phyloP scores from a whole-genome alignment of 2,888 invertebrate species.

The Plagodis dolabraria region DNA sequence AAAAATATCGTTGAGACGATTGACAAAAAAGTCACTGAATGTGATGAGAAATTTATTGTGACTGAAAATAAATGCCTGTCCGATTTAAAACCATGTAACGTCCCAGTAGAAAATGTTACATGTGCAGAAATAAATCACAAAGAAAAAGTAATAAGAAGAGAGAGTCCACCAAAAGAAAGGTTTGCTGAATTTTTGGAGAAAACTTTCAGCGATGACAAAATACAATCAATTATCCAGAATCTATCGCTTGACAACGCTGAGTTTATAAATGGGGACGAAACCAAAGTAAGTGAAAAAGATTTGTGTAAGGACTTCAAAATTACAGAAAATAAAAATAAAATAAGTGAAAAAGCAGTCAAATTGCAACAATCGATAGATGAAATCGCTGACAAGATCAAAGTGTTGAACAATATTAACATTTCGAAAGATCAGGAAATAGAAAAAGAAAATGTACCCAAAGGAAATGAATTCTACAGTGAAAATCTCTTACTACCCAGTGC shows the following conservation, averaged over 20 bases:
- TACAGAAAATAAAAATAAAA: slow-evolving; percentile 37
- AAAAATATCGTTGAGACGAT: neutral
- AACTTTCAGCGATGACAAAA: slow-evolving; percentile 75
- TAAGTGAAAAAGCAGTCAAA: slow-evolving; percentile 55
- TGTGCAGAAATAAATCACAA: slow-evolving; percentile 43
- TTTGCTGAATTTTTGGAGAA: slow-evolving; percentile 76
- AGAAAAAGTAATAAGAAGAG: slow-evolving; percentile 55
- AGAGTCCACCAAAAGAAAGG: slow-evolving; percentile 77
- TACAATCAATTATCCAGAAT: slow-evolving; percentile 76
- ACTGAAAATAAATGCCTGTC: slow-evolving; percentile 4
- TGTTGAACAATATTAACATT: slow-evolving; percentile 44
- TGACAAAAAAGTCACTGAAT: neutral
- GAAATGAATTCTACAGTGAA: slow-evolving; percentile 7
- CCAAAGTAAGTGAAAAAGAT: slow-evolving; percentile 35
- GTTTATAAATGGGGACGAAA: slow-evolving; percentile 44
- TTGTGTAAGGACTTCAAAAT: slow-evolving; percentile 43
- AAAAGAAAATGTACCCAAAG: slow-evolving; percentile 25
- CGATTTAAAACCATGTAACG: neutral
- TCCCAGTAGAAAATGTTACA: slow-evolving; percentile 49
- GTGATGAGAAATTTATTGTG: neutral
- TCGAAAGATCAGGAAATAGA: slow-evolving; percentile 29
- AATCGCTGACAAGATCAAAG: slow-evolving; percentile 58
- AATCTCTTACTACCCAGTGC: slow-evolving; percentile 25
- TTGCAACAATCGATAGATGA: slow-evolving; percentile 59
- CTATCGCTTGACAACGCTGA: slow-evolving; percentile 67